Percentiles rank a stretch among this genome's conserved stretches.
Conservation (phyloP, 1,140 invertebrate species). For the Leptinotarsa defecta region DNA sequence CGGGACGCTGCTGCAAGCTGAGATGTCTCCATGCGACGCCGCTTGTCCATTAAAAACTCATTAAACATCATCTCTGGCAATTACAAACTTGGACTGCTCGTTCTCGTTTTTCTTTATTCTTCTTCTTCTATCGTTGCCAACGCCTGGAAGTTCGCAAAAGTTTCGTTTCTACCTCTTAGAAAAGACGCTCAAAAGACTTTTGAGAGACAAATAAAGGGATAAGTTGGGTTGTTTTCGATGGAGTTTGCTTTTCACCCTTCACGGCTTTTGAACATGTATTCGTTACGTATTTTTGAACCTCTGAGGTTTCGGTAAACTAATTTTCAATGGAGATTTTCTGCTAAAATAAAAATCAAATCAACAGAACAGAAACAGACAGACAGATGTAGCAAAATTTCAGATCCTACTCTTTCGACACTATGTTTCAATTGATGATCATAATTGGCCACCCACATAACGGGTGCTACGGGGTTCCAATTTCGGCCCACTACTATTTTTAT, state of each 20-base stretch:
- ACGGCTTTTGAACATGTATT: too few species aligned
- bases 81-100: slow-evolving; percentile 20
- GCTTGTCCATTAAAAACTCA: slow-evolving; percentile 23
- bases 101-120: slow-evolving; percentile 7
- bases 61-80: slow-evolving; percentile 25
- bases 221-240: neutral
- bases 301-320: too few species aligned
- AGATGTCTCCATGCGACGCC: neutral
- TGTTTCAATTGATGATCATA: too few species aligned
- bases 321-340: too few species aligned
- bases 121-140: neutral
- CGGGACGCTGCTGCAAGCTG: neutral
- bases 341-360: too few species aligned
- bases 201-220: neutral
- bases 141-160: neutral
- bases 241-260: neutral
- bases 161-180: slow-evolving; percentile 4
- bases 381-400: too few species aligned
- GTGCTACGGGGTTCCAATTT: too few species aligned
- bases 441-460: too few species aligned
- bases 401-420: too few species aligned
- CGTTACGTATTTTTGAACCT: too few species aligned
- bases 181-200: neutral
- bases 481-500: too few species aligned
- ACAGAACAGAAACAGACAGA: too few species aligned